Evolutionary conservation across 2,113 vertebrate species (phyloP), one percentile per base, ranked within the genome.

Genomic region (Rhea pennata): DNA sequence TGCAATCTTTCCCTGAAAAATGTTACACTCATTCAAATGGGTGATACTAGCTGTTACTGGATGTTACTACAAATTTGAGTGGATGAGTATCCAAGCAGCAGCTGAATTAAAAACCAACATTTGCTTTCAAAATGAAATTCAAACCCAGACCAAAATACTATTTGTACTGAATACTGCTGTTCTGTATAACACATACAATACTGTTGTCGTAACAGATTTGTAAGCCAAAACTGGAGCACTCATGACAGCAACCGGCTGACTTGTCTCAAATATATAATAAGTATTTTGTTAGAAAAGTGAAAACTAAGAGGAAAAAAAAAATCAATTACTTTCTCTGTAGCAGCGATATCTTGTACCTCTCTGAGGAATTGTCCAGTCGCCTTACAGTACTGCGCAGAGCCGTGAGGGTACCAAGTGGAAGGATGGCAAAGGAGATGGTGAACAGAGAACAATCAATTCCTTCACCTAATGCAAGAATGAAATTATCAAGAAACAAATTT

Each of bases 41-140:
- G 36, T 36, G 94, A 82, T 70, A 50, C 79, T 36, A 54, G 2
- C 48, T 76, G 6, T 78, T 77, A 15, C 40, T 93, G 59, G 59
- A 42, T 79, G 73, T 76, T 65, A 15, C 75, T 80, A 33, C 50
- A 50, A 70, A 31, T 11, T 3, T 71, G 69, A 93, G 81, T 75
- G 83, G 27, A 42, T 2, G 8, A 10, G 40, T 71, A 76, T 80
- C 71, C 54, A 73, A 80, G 58, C 53, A 95, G 84, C 77, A 58
- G 36, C 2, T 4, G 21, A 75, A 76, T 89, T 61, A 85, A 61
- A 79, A 84, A 74, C 48, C 56, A 66, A 87, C 2, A 2, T 84
- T 95, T 92, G 82, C 53, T 91, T 88, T 33, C 70, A 84, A 61
- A 96, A 44, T 73, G 67, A 73, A 84, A 51, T 27, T 91, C 50